Evolutionary conservation across 2,113 vertebrate species (phyloP).

Genomic region (Chitala chitala): DNA sequence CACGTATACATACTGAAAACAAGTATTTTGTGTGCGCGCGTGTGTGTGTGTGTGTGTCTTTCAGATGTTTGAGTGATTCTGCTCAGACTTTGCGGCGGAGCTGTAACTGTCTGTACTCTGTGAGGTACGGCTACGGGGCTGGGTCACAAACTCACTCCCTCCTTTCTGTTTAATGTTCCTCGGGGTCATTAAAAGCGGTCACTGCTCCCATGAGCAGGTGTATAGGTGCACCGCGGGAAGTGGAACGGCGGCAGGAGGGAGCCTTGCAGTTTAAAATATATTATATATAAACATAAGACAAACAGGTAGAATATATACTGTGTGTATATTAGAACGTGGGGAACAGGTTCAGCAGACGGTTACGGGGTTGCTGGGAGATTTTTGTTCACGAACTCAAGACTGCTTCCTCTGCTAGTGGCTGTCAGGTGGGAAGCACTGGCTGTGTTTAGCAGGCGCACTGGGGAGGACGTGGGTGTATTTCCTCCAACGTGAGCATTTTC

Average conservation of each 20-base stretch:
- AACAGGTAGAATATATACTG: neutral
- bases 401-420: neutral
- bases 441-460: neutral
- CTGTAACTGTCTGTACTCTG: constrained; percentile 22
- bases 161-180: constrained; percentile 25
- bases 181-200: constrained; percentile 28
- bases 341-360: neutral
- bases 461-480: neutral
- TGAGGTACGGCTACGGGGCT: constrained; percentile 20
- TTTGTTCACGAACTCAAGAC: too few species aligned
- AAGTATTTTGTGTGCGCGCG: constrained; percentile 35
- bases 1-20: too few species aligned
- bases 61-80: constrained; percentile 37
- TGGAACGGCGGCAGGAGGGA: neutral
- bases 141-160: neutral
- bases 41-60: constrained; percentile 30
- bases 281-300: neutral
- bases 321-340: neutral
- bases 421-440: neutral
- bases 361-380: neutral
- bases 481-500: neutral
- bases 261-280: constrained; percentile 12
- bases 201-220: too few species aligned
- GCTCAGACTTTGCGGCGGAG: constrained; percentile 25
- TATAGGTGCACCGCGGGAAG: too few species aligned